Evolutionary conservation across 53 echinoderm and acorn worm genomes (phyloP).

Genomic region (Echinarachnius parma): DNA sequence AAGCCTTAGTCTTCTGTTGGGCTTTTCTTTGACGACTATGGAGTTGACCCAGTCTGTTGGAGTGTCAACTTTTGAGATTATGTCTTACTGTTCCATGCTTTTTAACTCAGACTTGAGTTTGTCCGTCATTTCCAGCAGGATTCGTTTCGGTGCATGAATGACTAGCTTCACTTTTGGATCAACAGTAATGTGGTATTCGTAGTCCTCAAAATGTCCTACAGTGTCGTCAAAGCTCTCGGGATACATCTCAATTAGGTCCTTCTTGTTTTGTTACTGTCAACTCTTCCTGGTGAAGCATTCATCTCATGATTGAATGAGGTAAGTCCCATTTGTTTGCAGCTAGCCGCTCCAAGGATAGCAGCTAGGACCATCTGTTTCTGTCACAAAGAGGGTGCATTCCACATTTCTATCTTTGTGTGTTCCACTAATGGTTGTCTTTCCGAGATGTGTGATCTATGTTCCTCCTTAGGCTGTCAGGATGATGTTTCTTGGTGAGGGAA

Average conservation of each 20-base stretch:
- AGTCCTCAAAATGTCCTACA: not conserved
- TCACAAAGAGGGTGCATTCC: too few relatives aligned
- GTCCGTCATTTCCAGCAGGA: slow-evolving; percentile 25
- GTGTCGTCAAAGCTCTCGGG: not conserved
- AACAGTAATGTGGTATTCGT: slow-evolving; percentile 51
- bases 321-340: too few relatives aligned
- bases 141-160: slow-evolving; percentile 43
- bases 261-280: not conserved
- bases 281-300: too few relatives aligned
- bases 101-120: slow-evolving; percentile 37
- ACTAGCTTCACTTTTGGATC: slow-evolving; percentile 42
- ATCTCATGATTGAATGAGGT: too few relatives aligned
- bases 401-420: too few relatives aligned
- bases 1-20: slow-evolving; percentile 22
- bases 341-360: not conserved
- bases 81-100: slow-evolving; percentile 2
- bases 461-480: too few relatives aligned
- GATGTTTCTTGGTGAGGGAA: too few relatives aligned
- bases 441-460: too few relatives aligned
- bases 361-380: not conserved
- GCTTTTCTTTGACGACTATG: slow-evolving; percentile 20
- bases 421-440: too few relatives aligned
- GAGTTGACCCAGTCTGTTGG: slow-evolving; percentile 57
- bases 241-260: too few relatives aligned
- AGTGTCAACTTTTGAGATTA: slow-evolving; percentile 35